Base-by-base conservation (phyloP, 1,140 invertebrate genomes). In the Choristoneura fumiferana region DNA sequence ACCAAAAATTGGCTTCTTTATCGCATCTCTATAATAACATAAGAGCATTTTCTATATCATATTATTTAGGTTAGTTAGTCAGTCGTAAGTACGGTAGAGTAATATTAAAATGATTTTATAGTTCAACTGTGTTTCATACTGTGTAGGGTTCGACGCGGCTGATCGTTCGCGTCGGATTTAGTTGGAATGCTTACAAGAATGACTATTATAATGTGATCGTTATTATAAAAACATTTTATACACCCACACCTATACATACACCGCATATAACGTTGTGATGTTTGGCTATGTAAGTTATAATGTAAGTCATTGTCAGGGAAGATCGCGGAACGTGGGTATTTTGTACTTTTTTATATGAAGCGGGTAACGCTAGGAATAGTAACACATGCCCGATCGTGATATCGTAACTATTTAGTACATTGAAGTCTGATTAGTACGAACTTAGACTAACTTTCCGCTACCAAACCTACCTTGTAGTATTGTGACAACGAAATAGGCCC, bases 1-100 rank as follows among this genome's bases (percentile, higher is more conserved):
- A 84, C 78, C 82, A 84, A 85, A 85, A 76, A 87, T 77, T 69
- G 73, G 77, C 81, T 83, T 84, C 68, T 73, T 69, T 65, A 66
- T 60, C 57, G 71, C 77, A 76, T 82, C 76, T 78, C 73, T 80
- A 79, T 67, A 3, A 3, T 72, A 63, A 69, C 52, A 17, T 80
- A 77, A 76, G 68, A 65, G 60, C 71, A 69, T 76, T 73, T 77
- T 77, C 67, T 83, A 81, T 76, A 83, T 80, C 73, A 76, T 84
- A 78, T 76, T 73, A 71, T 65, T 73, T 79, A 75, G 67, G 61
- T 76, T 73, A 74, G 69, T 69, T 63, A 34, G 13, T 2, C 52
- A 58, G 53, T 54, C n/a, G 53, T 69, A 71, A 71, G 57, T 65
- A 70, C 62, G 43, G 61, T 82, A 81, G 77, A 56, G 74, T 82